Evolutionary conservation across 2,797 vertebrate genomes (phyloP), one percentile per base, ranked within the genome.

Genomic region (Catostomus latipinnis): DNA sequence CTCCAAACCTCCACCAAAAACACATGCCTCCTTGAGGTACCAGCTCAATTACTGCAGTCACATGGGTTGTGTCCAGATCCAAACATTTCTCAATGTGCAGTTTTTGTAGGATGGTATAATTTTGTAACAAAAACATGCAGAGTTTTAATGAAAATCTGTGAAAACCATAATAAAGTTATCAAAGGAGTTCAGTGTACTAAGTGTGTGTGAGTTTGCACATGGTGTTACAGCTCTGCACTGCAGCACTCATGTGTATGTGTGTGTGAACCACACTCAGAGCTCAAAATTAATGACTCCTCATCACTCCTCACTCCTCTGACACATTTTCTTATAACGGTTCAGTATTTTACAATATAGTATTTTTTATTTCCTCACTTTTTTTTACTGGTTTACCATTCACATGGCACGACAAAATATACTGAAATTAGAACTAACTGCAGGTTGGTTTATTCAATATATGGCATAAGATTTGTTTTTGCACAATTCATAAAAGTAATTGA

Each of bases 91-190:
- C 95, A 96, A 96, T 95, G 95, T 22, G 92, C 90, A 93, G 95
- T 95, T 95, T 96, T 93, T 96, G 94, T 95, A 93, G 89, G 89
- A 92, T 91, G 90, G 86, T 92, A 93, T 95, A 96, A 96, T 95
- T 92, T 94, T 93, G 90, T 92, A 92, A 89, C 88, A 88, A 91
- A 81, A 57, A 61, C 45, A 92, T 90, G 92, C 90, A 89, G 93
- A 93, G 95, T 96, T 46, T 93, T 95, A 96, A 95, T 95, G 92
- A 95, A 96, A 96, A 96, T 94, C 93, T 95, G 96, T 95, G 93
- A 96, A 96, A 96, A 96, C 94, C 94, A 96, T 95, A 94, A 95
- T 93, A 95, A 93, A 88, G 93, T 91, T 93, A 94, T 95, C 94
- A 78, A 2, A 88, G 91, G 95, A 91, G 86, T 82, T 68, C 14